These are phyloP conservation scores for Spea multiplicata DNA, from an alignment of 2,113 vertebrate species.

Conservation along the genomic window DNA sequence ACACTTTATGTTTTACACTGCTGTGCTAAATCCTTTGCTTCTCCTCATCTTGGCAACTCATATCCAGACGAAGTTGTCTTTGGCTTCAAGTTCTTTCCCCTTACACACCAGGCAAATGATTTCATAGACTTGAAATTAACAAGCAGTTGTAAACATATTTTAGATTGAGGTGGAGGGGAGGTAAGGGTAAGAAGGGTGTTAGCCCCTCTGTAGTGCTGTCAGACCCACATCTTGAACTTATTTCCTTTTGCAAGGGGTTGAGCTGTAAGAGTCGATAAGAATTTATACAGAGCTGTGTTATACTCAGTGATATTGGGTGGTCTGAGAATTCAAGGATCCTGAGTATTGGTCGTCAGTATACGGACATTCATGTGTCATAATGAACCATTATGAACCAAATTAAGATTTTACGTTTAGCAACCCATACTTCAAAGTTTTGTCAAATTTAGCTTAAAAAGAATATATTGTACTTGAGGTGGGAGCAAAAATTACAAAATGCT, in stretches of 20 bases:
- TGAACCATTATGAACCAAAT: no score
- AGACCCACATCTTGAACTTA: slow-evolving; percentile 44
- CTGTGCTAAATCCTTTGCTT: slow-evolving; percentile 14
- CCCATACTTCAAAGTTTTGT: no score
- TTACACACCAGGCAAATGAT: slow-evolving; percentile 40
- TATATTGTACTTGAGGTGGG: no score
- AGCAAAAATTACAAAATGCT: no score
- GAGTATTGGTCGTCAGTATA: no score
- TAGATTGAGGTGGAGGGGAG: slow-evolving; percentile 19
- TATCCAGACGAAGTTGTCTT: slow-evolving; percentile 12
- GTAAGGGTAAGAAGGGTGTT: slow-evolving; percentile 30
- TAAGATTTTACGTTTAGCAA: no score
- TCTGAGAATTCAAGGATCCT: neutral
- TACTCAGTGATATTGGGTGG: slow-evolving; percentile 38
- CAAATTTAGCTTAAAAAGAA: no score
- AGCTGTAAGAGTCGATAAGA: slow-evolving; percentile 31
- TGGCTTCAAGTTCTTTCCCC: slow-evolving; percentile 15
- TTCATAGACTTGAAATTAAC: slow-evolving; percentile 41
- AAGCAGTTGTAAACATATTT: slow-evolving; percentile 45
- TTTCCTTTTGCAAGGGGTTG: slow-evolving; percentile 30
- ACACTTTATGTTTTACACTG: slow-evolving; percentile 11
- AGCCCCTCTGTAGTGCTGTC: slow-evolving; percentile 18
- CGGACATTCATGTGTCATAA: no score
- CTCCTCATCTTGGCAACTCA: slow-evolving; percentile 12
- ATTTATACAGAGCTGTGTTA: slow-evolving; percentile 27